A percentile compares a stretch with the other conserved stretches of the same genome.
Conservation (phyloP, 2,797 vertebrate genomes). For the Carcharodon carcharias region DNA sequence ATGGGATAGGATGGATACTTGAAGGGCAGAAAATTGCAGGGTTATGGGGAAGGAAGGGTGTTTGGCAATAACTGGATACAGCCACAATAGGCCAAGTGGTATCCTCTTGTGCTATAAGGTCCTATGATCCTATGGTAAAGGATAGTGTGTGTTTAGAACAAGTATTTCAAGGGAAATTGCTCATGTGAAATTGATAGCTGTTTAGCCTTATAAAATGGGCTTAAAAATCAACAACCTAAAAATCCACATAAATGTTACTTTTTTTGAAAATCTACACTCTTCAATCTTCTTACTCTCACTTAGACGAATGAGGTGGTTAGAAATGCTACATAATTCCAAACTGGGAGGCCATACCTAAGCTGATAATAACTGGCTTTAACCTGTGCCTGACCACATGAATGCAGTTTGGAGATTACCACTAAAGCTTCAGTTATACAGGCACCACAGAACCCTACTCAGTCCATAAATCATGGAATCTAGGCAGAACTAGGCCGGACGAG, state of each 20-base stretch:
- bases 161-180: neutral
- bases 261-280: neutral
- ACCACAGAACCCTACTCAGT: neutral
- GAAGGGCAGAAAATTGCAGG: neutral
- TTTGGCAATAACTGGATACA: neutral
- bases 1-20: neutral
- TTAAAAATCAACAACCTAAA: conserved; percentile 21
- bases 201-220: neutral
- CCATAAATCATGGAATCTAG: neutral
- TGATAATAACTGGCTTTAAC: neutral
- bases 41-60: neutral
- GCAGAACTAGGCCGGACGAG: neutral
- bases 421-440: neutral
- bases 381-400: neutral
- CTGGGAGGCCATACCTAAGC: neutral
- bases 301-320: neutral
- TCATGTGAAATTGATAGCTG: neutral
- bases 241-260: neutral
- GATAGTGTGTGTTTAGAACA: neutral
- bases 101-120: neutral
- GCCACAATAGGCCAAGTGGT: neutral
- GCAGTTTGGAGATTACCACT: neutral
- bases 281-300: neutral
- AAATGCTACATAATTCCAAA: neutral
- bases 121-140: neutral